Percentiles rank a stretch among this genome's conserved stretches.
phyloP scores from a whole-genome alignment of 1,140 invertebrate genomes.

The Ditylenchus dipsaci region DNA sequence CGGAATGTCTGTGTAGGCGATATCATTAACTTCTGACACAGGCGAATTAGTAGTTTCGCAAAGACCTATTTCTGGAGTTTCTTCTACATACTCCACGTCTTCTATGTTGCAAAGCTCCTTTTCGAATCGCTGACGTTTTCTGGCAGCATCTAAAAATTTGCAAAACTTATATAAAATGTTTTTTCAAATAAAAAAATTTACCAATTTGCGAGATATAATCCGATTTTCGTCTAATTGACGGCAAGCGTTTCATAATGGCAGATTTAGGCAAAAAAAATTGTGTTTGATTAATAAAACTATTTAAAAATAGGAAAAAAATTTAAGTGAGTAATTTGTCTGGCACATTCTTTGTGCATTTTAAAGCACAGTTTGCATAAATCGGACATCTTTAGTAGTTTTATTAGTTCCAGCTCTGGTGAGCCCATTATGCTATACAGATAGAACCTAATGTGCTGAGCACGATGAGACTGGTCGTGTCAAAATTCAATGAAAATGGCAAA shows the following conservation, averaged over 20 bases:
- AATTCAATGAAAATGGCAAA: too few relatives aligned
- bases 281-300: too few relatives aligned
- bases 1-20: neutral
- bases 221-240: neutral
- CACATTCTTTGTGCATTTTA: too few relatives aligned
- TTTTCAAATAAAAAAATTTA: neutral
- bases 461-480: too few relatives aligned
- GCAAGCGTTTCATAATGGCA: slow-evolving; percentile 3
- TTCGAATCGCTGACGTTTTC: slow-evolving; percentile 4
- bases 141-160: neutral
- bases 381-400: too few relatives aligned
- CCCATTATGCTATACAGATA: too few relatives aligned
- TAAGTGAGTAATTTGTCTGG: too few relatives aligned
- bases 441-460: too few relatives aligned
- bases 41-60: neutral
- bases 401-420: too few relatives aligned
- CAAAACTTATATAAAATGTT: neutral
- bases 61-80: neutral
- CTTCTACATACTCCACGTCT: neutral
- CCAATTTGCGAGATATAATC: slow-evolving; percentile 7
- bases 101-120: neutral
- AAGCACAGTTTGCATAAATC: too few relatives aligned
- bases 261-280: too few relatives aligned
- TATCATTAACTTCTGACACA: neutral
- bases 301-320: too few relatives aligned